Conservation (phyloP, 2,888 invertebrate species). For the Byasa hedistus region DNA sequence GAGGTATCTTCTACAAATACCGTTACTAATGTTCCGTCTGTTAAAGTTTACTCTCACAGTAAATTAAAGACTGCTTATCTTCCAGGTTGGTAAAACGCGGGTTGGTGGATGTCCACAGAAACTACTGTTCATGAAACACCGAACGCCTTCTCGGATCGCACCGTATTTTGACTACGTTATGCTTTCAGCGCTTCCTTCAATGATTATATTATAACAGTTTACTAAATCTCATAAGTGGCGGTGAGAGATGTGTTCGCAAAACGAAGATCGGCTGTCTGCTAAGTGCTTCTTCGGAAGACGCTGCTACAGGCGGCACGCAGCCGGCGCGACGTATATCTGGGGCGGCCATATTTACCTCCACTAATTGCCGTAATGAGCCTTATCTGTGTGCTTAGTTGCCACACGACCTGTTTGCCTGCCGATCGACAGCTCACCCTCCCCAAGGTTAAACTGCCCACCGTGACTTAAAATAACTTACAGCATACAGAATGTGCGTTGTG, state of each 20-base stretch:
- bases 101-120: too few relatives aligned
- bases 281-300: conserved; percentile 13
- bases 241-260: conserved; percentile 4
- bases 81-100: too few relatives aligned
- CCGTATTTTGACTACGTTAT: too few relatives aligned
- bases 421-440: conserved; percentile 49
- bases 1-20: too few relatives aligned
- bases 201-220: background rate
- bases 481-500: conserved; percentile 1
- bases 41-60: too few relatives aligned
- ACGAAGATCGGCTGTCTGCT: conserved; percentile 27
- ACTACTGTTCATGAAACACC: too few relatives aligned
- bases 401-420: conserved; percentile 58
- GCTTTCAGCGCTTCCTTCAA: background rate
- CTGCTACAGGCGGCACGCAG: conserved; percentile 19
- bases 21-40: too few relatives aligned
- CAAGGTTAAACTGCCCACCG: conserved; percentile 44
- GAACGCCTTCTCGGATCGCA: too few relatives aligned
- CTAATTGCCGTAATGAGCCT: conserved; percentile 74
- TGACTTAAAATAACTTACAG: conserved; percentile 20
- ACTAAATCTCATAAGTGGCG: background rate
- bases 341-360: conserved; percentile 65
- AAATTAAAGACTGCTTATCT: too few relatives aligned
- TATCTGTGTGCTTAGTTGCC: conserved; percentile 64
- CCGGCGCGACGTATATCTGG: conserved; percentile 49